Conservation (phyloP, 2,797 vertebrate genomes). For the Platyrinchus mystaceus region DNA sequence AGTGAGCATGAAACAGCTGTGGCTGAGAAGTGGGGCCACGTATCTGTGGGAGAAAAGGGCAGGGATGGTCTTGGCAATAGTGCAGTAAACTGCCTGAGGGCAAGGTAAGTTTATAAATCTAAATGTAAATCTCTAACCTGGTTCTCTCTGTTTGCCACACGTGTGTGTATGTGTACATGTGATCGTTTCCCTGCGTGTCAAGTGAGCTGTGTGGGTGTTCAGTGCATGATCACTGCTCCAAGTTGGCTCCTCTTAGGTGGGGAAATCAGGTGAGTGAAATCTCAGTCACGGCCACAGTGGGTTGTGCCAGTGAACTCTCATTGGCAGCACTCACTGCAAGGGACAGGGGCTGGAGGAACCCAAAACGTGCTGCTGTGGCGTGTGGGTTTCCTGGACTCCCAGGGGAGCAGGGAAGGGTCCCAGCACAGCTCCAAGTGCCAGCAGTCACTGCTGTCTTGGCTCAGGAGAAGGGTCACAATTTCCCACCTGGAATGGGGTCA, state of each 20-base stretch:
- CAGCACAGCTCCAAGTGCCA: not conserved
- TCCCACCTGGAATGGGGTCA: not conserved
- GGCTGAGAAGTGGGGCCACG: rapidly evolving
- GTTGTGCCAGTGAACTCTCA: not conserved
- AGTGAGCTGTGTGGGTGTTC: not conserved
- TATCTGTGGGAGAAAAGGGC: too few relatives aligned
- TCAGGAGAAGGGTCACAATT: not conserved
- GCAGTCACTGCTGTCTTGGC: not conserved
- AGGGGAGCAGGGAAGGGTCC: not conserved
- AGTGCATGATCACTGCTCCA: not conserved
- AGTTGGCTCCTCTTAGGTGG: not conserved
- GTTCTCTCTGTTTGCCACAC: rapidly evolving
- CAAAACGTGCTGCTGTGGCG: rapidly evolving
- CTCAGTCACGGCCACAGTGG: rapidly evolving
- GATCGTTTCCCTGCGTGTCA: not conserved
- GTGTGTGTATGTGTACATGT: not conserved
- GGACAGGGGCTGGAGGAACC: not conserved
- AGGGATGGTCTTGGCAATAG: not conserved
- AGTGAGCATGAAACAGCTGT: not conserved
- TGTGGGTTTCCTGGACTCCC: not conserved
- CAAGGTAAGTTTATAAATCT: not conserved
- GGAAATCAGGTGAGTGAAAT: not conserved
- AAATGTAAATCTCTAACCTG: rapidly evolving
- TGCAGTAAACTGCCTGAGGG: not conserved
- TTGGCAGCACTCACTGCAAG: not conserved